These are phyloP conservation scores for Eutolmus rufibarbis DNA, from an alignment of 2,888 invertebrate species.

Conservation along the genomic window DNA sequence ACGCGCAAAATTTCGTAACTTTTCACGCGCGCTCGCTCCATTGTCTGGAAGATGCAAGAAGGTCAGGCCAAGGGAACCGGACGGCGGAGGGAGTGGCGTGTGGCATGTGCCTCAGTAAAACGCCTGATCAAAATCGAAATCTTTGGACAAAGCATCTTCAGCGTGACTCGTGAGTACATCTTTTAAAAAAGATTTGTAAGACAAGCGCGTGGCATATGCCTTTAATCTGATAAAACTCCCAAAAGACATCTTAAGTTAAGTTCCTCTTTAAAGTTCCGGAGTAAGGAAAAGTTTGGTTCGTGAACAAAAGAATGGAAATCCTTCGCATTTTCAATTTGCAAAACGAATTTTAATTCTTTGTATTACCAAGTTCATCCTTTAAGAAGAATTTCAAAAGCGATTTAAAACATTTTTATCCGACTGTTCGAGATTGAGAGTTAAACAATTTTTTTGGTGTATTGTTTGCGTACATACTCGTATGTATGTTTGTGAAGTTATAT, in stretches of 20 bases:
- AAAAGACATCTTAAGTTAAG: neutral
- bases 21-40: neutral
- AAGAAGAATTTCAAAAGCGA: too few species aligned
- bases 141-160: neutral
- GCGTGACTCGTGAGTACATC: neutral
- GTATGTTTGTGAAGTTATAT: too few species aligned
- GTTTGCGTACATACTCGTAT: too few species aligned
- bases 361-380: too few species aligned
- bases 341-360: neutral
- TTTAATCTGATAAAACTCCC: neutral
- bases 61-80: neutral
- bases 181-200: neutral
- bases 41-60: neutral
- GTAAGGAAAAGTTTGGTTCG: neutral
- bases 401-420: neutral
- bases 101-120: neutral
- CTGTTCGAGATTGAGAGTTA: neutral
- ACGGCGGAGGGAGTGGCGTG: neutral
- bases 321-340: neutral
- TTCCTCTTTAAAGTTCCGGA: neutral
- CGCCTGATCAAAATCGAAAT: neutral
- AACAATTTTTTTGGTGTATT: neutral
- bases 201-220: neutral
- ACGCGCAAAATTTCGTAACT: neutral
- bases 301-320: neutral